A percentile compares a stretch with the other conserved stretches of the same genome.
phyloP scores from a whole-genome alignment of 2,797 vertebrate species.

The Rhynchonycteris naso region DNA sequence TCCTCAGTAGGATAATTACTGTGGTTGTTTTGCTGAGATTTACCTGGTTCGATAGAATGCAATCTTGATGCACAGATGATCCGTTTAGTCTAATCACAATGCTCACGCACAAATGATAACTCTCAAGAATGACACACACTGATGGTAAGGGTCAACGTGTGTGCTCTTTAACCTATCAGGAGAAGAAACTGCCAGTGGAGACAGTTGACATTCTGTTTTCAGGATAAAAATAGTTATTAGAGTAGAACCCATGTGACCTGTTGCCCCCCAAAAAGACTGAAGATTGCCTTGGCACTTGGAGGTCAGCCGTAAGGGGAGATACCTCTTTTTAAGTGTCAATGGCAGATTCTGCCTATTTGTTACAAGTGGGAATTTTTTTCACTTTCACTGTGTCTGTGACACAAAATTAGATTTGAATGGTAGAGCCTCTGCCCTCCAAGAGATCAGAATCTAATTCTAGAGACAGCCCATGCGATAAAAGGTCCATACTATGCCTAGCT shows the following conservation, averaged over 20 bases:
- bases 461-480: slow-evolving; percentile 54
- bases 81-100: slow-evolving; percentile 25
- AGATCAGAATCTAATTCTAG: slow-evolving; percentile 51
- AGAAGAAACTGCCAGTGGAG: not conserved
- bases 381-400: not conserved
- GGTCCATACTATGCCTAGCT: not conserved
- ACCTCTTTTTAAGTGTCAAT: not conserved
- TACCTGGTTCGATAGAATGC: not conserved
- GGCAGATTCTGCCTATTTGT: not conserved
- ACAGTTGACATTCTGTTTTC: not conserved
- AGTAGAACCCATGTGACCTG: not conserved
- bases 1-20: not conserved
- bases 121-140: not conserved
- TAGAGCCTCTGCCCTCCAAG: slow-evolving; percentile 9
- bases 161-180: not conserved
- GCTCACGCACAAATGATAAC: not conserved
- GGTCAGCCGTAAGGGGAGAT: not conserved
- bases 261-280: not conserved
- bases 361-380: slow-evolving; percentile 31
- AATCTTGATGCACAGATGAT: not conserved
- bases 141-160: not conserved
- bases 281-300: not conserved
- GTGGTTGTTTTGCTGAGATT: not conserved
- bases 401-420: slow-evolving; percentile 61
- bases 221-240: not conserved